Base-by-base conservation (phyloP, 2,113 vertebrate species). In the Barbus barbus region DNA sequence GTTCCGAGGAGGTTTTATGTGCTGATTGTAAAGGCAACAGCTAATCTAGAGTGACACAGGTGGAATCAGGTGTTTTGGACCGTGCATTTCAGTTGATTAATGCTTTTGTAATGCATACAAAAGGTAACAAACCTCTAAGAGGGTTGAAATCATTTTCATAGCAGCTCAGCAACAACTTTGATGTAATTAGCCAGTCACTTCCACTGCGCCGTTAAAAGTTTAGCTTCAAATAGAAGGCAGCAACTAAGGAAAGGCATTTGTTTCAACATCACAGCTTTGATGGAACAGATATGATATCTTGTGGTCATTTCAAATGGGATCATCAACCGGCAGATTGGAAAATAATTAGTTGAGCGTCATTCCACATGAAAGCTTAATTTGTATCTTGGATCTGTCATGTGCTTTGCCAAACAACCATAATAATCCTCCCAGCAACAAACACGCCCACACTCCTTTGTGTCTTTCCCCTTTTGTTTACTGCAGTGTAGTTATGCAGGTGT, bases 61-160 rank as follows among this genome's bases (percentile, higher is more conserved):
- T 83, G 76, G 75, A 79, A 83, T 67, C 74, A 88, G 83, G 88
- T 89, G 78, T 87, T 88, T 78, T 56, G 61, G 69, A 85, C 83
- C 82, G 56, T 78, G 74, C 77, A 86, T 83, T 87, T 24, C 51
- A 36, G 81, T 89, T 69, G 67, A 78, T 92, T 86, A 87, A 91
- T 80, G 73, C 87, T 81, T 81, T 81, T 41, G 73, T 73, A 87
- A 26, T 86, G 82, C 82, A 84, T 84, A 38, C 41, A 82, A 73
- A 41, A 41, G 33, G 28, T 58, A 58, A 60, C 48, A 38, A 75
- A 71, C 67, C 83, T 58, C 83, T 46, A 60, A 56, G 46, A 83
- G 51, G 67, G 61, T 20, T 72, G 60, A 46, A 44, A 26, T 80
- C 28, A 86, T 87, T 78, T 88, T 53, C 87, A 84, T 84, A 78